Conservation (phyloP, 2,888 invertebrate genomes). For the Rhamphomyia laevipes region DNA sequence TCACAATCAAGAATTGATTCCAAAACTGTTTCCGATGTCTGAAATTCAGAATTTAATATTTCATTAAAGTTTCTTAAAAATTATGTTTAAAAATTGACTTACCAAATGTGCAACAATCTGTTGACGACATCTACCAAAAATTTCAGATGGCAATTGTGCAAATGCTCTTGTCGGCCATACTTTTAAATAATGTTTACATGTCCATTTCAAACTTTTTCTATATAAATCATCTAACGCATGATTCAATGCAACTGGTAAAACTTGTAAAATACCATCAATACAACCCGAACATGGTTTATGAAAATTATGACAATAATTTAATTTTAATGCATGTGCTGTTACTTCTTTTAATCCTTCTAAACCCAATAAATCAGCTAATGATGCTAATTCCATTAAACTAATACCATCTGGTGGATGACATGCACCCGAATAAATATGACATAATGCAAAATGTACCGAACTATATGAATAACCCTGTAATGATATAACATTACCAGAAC, state of each 20-base stretch:
- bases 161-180: slow-evolving; percentile 90
- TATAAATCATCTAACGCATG: slow-evolving; percentile 82
- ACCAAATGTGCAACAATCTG: slow-evolving; percentile 70
- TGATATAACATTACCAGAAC: slow-evolving; percentile 68
- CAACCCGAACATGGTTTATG: slow-evolving; percentile 88
- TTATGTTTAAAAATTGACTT: slow-evolving; percentile 18
- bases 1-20: slow-evolving; percentile 78
- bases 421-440: slow-evolving; percentile 89
- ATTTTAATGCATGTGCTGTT: slow-evolving; percentile 74
- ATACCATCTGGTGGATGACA: slow-evolving; percentile 79
- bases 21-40: slow-evolving; percentile 68
- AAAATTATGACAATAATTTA: slow-evolving; percentile 87
- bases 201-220: slow-evolving; percentile 76
- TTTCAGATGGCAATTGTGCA: slow-evolving; percentile 69
- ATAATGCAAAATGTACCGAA: slow-evolving; percentile 80
- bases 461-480: slow-evolving; percentile 72
- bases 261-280: slow-evolving; percentile 75
- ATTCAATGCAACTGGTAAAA: slow-evolving; percentile 71
- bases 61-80: not conserved
- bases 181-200: slow-evolving; percentile 70
- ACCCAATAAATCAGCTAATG: slow-evolving; percentile 79
- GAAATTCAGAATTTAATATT: slow-evolving; percentile 17
- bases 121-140: slow-evolving; percentile 72
- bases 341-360: slow-evolving; percentile 87
- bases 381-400: slow-evolving; percentile 75